These are phyloP conservation scores for Empis livida DNA, from an alignment of 2,888 invertebrate genomes.

Conservation along the genomic window DNA sequence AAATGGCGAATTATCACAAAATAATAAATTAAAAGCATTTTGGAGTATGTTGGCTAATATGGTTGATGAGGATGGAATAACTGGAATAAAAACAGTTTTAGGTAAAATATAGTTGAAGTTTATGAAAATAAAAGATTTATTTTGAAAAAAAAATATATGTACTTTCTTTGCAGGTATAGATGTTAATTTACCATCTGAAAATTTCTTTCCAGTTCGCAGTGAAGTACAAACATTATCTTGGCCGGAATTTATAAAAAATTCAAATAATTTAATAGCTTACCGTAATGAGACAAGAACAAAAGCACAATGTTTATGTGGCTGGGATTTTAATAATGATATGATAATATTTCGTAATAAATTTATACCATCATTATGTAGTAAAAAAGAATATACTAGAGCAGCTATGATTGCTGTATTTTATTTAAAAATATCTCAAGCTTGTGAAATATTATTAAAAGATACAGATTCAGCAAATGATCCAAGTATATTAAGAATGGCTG, in stretches of 20 bases:
- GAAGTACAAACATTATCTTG: slow-evolving; percentile 29
- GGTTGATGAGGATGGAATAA: slow-evolving; percentile 48
- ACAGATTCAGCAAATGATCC: slow-evolving; percentile 30
- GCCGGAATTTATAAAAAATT: slow-evolving; percentile 33
- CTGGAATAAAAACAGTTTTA: slow-evolving; percentile 35
- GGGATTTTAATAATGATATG: slow-evolving; percentile 68
- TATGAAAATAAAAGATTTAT: no score
- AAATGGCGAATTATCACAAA: slow-evolving; percentile 67
- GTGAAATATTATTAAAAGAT: slow-evolving; percentile 72
- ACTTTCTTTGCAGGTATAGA: background rate
- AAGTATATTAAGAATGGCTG: slow-evolving; percentile 39
- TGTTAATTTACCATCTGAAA: background rate
- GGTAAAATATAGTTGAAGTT: slow-evolving; percentile 18
- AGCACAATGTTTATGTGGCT: slow-evolving; percentile 78
- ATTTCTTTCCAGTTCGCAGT: slow-evolving; percentile 11
- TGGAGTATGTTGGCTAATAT: slow-evolving; percentile 48
- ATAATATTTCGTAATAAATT: slow-evolving; percentile 41
- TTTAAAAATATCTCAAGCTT: slow-evolving; percentile 68
- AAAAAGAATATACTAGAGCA: slow-evolving; percentile 62
- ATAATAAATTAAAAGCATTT: slow-evolving; percentile 58
- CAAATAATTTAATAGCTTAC: slow-evolving; percentile 24
- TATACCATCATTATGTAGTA: slow-evolving; percentile 56
- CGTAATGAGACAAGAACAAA: slow-evolving; percentile 52
- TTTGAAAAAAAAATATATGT: background rate
- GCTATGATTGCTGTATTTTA: slow-evolving; percentile 88